phyloP scores from a whole-genome alignment of 1,140 invertebrate species.

The Brachionus rubens region DNA sequence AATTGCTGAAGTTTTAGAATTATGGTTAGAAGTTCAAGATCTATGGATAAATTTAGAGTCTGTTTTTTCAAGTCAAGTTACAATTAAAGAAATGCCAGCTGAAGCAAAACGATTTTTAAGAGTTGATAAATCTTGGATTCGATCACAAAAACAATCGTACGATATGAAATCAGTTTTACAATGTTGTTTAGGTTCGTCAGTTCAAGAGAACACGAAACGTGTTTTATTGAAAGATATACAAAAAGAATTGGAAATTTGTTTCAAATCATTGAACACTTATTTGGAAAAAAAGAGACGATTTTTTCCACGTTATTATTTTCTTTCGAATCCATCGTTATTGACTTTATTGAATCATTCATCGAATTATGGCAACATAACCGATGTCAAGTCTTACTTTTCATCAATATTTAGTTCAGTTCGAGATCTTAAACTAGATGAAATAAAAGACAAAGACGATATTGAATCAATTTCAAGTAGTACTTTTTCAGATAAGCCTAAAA shows the following conservation, averaged over 20 bases:
- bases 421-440: constrained; percentile 56
- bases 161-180: constrained; percentile 60
- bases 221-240: constrained; percentile 57
- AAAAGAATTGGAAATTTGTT: constrained; percentile 60
- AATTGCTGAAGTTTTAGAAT: constrained; percentile 57
- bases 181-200: constrained; percentile 54
- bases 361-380: constrained; percentile 54
- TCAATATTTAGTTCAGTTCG: constrained; percentile 55
- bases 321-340: constrained; percentile 57
- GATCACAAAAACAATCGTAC: constrained; percentile 60
- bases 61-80: constrained; percentile 61
- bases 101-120: constrained; percentile 61
- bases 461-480: background rate
- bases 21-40: constrained; percentile 61
- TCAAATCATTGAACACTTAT: constrained; percentile 57
- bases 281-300: constrained; percentile 57
- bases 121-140: constrained; percentile 44
- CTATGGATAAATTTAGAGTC: constrained; percentile 60
- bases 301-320: constrained; percentile 59
- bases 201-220: constrained; percentile 56
- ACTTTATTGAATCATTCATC: constrained; percentile 53
- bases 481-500: constrained; percentile 8
- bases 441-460: constrained; percentile 41
- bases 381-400: constrained; percentile 56
- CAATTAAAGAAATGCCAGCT: constrained; percentile 62